Percentiles rank a stretch among this genome's conserved stretches.
Evolutionary conservation across 2,113 vertebrate genomes (phyloP).

Genomic region (Plotosus lineatus): DNA sequence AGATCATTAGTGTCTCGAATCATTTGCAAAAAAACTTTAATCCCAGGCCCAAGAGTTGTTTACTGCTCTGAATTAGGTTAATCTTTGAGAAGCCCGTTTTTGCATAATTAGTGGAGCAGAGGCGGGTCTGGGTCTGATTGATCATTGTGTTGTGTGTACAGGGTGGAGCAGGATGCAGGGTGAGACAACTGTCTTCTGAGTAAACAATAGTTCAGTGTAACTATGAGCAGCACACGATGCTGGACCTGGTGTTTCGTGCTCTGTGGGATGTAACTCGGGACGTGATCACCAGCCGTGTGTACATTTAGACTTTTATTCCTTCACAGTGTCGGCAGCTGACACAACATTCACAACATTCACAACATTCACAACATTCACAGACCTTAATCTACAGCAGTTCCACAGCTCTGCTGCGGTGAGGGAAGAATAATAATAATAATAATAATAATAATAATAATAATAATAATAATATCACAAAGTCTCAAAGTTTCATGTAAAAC

Average conservation of each 20-base stretch:
- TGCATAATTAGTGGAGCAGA: constrained; percentile 74
- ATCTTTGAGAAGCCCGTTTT: constrained; percentile 70
- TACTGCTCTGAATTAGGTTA: constrained; percentile 76
- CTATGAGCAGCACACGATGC: constrained; percentile 61
- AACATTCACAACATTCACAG: neutral
- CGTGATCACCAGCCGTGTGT: constrained; percentile 39
- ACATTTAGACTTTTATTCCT: constrained; percentile 11
- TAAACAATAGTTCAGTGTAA: constrained; percentile 68
- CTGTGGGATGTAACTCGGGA: constrained; percentile 33
- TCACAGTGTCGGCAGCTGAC: neutral
- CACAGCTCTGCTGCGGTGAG: neutral
- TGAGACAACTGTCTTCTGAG: constrained; percentile 65
- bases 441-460: too few relatives aligned
- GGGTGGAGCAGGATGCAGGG: constrained; percentile 54
- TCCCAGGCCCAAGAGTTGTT: constrained; percentile 68
- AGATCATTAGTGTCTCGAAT: constrained; percentile 57
- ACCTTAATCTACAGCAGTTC: neutral
- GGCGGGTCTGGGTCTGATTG: constrained; percentile 46
- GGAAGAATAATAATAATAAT: neutral
- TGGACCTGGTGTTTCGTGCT: constrained; percentile 41
- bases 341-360: neutral
- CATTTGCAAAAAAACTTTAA: constrained; percentile 70
- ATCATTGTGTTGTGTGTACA: constrained; percentile 2
- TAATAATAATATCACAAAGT: too few relatives aligned
- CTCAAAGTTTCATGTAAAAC: neutral